Base-by-base conservation (phyloP, 2,797 vertebrate genomes). In the Gymnothorax javanicus region DNA sequence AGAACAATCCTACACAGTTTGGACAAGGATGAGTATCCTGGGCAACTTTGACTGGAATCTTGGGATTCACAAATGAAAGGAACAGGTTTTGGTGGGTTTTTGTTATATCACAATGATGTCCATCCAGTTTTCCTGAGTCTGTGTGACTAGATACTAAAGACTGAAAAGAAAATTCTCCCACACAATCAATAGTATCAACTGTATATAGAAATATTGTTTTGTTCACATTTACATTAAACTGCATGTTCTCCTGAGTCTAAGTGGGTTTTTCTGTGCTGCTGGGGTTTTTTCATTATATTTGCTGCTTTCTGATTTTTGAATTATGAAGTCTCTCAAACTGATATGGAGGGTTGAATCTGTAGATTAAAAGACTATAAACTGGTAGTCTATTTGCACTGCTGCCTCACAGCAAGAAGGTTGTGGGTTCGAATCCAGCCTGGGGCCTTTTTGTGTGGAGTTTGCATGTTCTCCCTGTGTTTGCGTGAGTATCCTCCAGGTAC, bases 1-100 rank as follows among this genome's bases (percentile, higher is more conserved):
- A 79, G 43, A 79, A 54, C 75, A 79, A 52, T 79, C 75, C 75
- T 50, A 79, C 75, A 54, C 43, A 77, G 73, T 9, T 77, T 77
- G 73, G 75, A 79, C 15, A 50, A 79, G 15, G 8, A 20, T 3
- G 5, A 13, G 11, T 17, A 52, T 52, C 43, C 50, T 23, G 20
- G 75, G 23, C 50, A 54, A 79, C 75, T 54, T 17, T 77, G 20
- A 2, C 15, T 52, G 75, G 75, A 79, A 13, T 5, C 33, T 43
- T 43, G 71, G 6, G 20, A 52, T 50, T 54, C 4, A 79, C 54
- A 52, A 15, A 6, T 17, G 54, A 79, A 79, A 79, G 50, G 12
- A 79, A 13, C 17, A 20, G 43, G 17, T 79, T 79, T 52, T 52
- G 43, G 20, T 17, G 54, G 23, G 75, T 79, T 33, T 75, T 75